A percentile compares a stretch with the other conserved stretches of the same genome.
Conservation (phyloP, 2,113 vertebrate genomes). For the Pholis gunnellus region DNA sequence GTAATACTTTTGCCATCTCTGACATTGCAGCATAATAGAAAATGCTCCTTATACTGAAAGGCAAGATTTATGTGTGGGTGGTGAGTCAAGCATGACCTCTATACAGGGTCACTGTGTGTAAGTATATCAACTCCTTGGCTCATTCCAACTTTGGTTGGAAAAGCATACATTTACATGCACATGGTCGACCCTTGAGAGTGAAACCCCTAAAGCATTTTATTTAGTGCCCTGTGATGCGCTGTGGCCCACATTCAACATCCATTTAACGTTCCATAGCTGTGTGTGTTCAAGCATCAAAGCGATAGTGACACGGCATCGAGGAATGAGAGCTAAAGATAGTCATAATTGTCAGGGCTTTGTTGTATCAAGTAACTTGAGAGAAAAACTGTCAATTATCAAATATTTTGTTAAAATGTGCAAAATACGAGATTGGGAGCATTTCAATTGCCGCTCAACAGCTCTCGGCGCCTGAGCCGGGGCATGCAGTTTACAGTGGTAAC, state of each 20-base stretch:
- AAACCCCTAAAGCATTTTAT: neutral
- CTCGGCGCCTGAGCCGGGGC: too few relatives aligned
- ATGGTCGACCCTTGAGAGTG: neutral
- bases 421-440: too few relatives aligned
- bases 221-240: neutral
- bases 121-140: neutral
- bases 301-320: neutral
- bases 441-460: too few relatives aligned
- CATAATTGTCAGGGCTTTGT: neutral
- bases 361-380: neutral
- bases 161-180: neutral
- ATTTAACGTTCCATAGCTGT: neutral
- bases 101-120: neutral
- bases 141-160: neutral
- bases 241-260: neutral
- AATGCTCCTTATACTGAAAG: neutral
- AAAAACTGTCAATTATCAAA: neutral
- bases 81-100: neutral
- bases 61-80: neutral
- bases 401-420: neutral
- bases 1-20: neutral
- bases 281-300: neutral
- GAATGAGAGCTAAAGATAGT: neutral
- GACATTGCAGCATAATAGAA: neutral
- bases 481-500: too few relatives aligned